phyloP scores from a whole-genome alignment of 2,113 vertebrate genomes.

The Engystomops pustulosus region DNA sequence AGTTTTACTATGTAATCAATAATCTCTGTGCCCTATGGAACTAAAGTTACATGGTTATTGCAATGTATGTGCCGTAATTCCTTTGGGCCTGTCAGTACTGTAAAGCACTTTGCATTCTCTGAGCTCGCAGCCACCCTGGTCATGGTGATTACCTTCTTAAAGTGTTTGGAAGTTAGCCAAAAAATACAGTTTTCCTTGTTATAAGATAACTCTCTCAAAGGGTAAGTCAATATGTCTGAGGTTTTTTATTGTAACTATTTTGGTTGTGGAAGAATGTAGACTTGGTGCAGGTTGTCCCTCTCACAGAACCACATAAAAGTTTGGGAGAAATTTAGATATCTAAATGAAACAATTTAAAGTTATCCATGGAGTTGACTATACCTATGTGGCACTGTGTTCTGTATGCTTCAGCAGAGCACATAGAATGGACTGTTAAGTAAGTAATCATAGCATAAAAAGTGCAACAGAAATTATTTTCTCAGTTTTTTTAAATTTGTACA shows the following conservation, averaged over 20 bases:
- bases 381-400: not conserved
- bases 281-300: slow-evolving; percentile 25
- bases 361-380: not conserved
- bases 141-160: slow-evolving; percentile 43
- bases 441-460: not conserved
- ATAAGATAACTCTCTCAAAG: slow-evolving; percentile 40
- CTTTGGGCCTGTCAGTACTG: not conserved
- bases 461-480: too few relatives aligned
- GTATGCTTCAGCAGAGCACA: not conserved
- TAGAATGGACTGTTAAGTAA: not conserved
- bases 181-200: slow-evolving; percentile 38
- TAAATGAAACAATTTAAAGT: not conserved
- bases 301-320: slow-evolving; percentile 40
- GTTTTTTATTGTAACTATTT: slow-evolving; percentile 45
- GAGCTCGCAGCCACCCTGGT: not conserved
- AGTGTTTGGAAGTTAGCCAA: slow-evolving; percentile 1
- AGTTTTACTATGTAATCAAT: not conserved
- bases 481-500: too few relatives aligned
- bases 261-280: slow-evolving; percentile 26
- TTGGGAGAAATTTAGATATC: not conserved
- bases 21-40: not conserved
- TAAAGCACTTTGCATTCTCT: slow-evolving; percentile 9
- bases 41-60: slow-evolving; percentile 8
- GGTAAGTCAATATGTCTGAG: slow-evolving; percentile 45
- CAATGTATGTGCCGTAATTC: not conserved